Conservation (phyloP, 2,113 vertebrate species). For the Amazona guildingii region DNA sequence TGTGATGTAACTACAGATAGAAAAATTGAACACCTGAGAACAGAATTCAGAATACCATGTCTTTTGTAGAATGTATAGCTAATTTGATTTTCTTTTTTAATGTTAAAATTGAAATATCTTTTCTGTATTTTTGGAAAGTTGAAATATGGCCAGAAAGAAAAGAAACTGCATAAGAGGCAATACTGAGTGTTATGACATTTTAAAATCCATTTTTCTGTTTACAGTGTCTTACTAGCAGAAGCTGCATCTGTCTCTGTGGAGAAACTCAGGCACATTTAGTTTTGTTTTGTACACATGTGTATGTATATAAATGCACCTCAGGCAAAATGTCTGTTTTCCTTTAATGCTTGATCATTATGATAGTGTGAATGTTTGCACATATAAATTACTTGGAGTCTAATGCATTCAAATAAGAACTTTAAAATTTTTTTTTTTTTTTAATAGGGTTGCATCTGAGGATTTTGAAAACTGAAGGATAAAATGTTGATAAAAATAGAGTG, state of each 20-base stretch:
- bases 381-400: neutral
- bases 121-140: neutral
- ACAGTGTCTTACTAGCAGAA: neutral
- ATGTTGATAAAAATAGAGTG: neutral
- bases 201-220: neutral
- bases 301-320: conserved; percentile 1
- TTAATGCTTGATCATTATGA: neutral
- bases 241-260: neutral
- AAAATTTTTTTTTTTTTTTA: neutral
- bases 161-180: neutral
- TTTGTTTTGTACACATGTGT: neutral
- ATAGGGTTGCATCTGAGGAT: neutral
- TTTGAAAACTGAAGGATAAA: neutral
- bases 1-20: neutral
- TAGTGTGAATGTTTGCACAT: neutral
- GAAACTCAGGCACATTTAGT: neutral
- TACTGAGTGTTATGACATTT: neutral
- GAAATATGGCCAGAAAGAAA: neutral
- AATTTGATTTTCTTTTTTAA: neutral
- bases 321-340: conserved; percentile 27
- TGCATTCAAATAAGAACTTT: neutral
- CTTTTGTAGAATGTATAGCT: neutral
- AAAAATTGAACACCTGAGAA: neutral
- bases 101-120: neutral
- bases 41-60: neutral